Evolutionary conservation across 2,113 vertebrate genomes (phyloP).

Genomic region (Erinaceus europaeus): DNA sequence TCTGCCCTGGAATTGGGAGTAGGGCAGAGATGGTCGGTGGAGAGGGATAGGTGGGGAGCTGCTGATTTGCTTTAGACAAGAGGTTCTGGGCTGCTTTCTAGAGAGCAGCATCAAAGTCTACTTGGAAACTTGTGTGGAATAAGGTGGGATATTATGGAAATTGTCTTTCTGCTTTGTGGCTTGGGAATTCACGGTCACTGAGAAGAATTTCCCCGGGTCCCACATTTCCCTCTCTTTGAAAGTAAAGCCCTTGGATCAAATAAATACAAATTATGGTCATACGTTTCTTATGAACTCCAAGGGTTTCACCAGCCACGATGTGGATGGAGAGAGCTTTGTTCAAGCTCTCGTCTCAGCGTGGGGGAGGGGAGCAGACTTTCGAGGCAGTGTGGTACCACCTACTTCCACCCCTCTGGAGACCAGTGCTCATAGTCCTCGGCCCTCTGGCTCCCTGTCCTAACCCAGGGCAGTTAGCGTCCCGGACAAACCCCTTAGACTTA

Average conservation of each 20-base stretch:
- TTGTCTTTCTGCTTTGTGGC: background rate
- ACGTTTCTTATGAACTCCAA: background rate
- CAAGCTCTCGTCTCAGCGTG: background rate
- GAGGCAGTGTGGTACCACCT: rapidly evolving
- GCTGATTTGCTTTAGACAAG: background rate
- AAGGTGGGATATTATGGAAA: slow-evolving; percentile 41
- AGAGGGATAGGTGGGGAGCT: background rate
- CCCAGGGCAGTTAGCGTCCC: too few species aligned
- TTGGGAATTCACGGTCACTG: slow-evolving; percentile 41
- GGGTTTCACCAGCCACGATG: background rate
- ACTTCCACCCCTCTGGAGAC: background rate
- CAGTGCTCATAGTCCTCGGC: background rate
- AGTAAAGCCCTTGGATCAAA: slow-evolving; percentile 45
- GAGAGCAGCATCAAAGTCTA: slow-evolving; percentile 25
- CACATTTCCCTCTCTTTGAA: slow-evolving; percentile 43
- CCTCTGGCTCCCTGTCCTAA: background rate
- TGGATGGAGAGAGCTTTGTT: background rate
- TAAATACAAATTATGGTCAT: slow-evolving; percentile 8
- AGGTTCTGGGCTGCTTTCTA: background rate
- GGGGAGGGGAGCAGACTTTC: background rate
- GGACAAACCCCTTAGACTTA: too few species aligned
- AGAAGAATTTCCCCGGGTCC: slow-evolving; percentile 47
- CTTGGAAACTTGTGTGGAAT: background rate
- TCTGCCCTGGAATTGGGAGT: background rate
- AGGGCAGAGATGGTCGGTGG: background rate